Base-by-base conservation (phyloP, 2,888 invertebrate genomes). In the Petrolisthes manimaculis region DNA sequence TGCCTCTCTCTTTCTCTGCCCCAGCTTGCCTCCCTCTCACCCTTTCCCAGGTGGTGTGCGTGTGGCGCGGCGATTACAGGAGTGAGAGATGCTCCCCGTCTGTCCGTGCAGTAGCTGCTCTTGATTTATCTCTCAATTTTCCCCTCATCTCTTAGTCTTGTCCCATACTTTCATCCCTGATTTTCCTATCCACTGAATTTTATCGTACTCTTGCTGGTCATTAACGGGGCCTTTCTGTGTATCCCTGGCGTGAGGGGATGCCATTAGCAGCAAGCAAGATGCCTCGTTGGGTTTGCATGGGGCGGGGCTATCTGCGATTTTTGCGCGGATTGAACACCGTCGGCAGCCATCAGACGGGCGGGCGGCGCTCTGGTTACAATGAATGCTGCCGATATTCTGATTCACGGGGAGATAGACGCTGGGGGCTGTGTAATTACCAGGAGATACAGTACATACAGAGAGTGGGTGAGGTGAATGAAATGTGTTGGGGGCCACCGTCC, bases 91-190 rank as follows among this genome's bases (percentile, higher is more conserved):
- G 75, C 61, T 51, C 83, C 86, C 83, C 86, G 83, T 78, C 75
- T 69, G 83, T 78, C 86, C 83, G 74, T 54, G 74, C 74, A 85
- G 75, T 61, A 74, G 54, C 56, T 56, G 54, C 71, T 79, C 54
- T 18, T 79, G 87, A 87, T 87, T 87, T 87, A 87, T 87, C 83
- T 87, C 87, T 87, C 83, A 87, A 87, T 87, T 86, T 86, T 81
- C 61, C 75, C 86, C 86, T 81, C 86, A 86, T 86, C 81, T 86
- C 86, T 86, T 79, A 51, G 80, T 74, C 86, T 75, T 61, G 81
- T 82, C 86, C 75, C 82, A 53, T 75, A 74, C 86, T 75, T 86
- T 81, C 75, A 75, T 86, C 82, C 81, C 81, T 79, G 81, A 81
- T 86, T 86, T 86, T 71, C 81, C 74, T 81, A 81, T 55, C 86